Base-by-base conservation (phyloP, 1,140 invertebrate genomes). In the Lordiphosa stackelbergi region DNA sequence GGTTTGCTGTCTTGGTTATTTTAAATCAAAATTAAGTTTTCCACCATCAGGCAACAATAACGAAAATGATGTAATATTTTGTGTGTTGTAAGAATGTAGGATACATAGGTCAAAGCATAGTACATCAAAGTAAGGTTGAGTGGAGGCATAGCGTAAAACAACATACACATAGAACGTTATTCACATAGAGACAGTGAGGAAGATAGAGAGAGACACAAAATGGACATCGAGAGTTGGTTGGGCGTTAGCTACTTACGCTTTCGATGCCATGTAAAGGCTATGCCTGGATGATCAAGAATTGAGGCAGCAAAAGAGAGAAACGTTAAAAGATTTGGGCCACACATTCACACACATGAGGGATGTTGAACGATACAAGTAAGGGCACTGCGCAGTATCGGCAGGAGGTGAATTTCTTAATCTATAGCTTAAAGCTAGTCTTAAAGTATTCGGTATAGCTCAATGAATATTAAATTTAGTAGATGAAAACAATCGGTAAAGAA, bases 221-320 rank as follows among this genome's bases (percentile, higher is more conserved):
- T 38, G 19, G 31, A 52, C 49, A 52, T 24, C 11, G 37, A 53
- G 19, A 53, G 28, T 31, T 31, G 6, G 0, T 31, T 49, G 47
- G 52, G 22, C 40, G 45, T 12, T 57, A 70, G 58, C 66, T 83
- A 83, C 77, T 83, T 83, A 83, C 77, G 78, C 77, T 83, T 83
- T 40, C 77, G 77, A 72, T 77, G 62, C 52, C 71, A 68, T 46
- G 56, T 61, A 58, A 60, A 73, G 52, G 69, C 73, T 53, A 66
- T 57, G 64, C 78, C 72, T 66, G 66, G 19, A 47, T 19, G 56
- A 47, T 55, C 53, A 52, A 52, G 79, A 57, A 42, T 40, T 75
- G 49, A 24, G 71, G 77, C 77, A 83, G 77, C 74, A 35, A 64
- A 53, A 81, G 77, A 66, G 64, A 84, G 62, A 81, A 83, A 77